phyloP scores from a whole-genome alignment of 2,888 invertebrate species.

The Acronicta alni region DNA sequence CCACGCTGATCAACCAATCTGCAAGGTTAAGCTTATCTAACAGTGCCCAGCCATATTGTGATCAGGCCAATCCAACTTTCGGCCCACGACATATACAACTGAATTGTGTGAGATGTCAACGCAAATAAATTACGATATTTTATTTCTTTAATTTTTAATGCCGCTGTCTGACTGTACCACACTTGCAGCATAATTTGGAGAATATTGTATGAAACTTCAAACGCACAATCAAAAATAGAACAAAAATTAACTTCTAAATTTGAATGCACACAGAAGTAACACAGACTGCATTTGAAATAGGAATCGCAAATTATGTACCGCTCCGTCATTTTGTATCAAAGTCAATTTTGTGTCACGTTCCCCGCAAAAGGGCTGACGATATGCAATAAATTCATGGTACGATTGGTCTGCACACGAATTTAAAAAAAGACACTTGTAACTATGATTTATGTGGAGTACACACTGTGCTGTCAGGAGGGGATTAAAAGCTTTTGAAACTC shows the following conservation, averaged over 20 bases:
- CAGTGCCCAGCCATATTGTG: no score
- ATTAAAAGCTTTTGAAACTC: no score
- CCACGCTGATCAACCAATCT: no score
- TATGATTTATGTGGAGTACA: conserved; percentile 16
- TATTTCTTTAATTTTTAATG: no score
- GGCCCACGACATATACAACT: no score
- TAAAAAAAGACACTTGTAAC: conserved; percentile 12
- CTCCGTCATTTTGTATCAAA: conserved; percentile 9
- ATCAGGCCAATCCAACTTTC: no score
- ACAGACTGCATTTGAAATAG: conserved; percentile 24
- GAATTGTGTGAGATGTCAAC: no score
- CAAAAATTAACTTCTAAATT: background rate
- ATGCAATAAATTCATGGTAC: conserved; percentile 16
- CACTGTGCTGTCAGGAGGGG: background rate
- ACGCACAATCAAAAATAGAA: background rate
- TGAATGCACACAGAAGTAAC: conserved; percentile 7
- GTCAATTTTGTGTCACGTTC: conserved; percentile 24
- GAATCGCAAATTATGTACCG: conserved; percentile 5
- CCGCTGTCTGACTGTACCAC: no score
- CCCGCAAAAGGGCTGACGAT: conserved; percentile 7
- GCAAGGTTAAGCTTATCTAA: no score
- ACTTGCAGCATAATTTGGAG: no score
- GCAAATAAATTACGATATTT: no score
- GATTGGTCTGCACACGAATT: conserved; percentile 17
- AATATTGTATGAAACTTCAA: no score